Evolutionary conservation across 2,797 vertebrate genomes (phyloP).

Genomic region (Toxotes lorentzi): DNA sequence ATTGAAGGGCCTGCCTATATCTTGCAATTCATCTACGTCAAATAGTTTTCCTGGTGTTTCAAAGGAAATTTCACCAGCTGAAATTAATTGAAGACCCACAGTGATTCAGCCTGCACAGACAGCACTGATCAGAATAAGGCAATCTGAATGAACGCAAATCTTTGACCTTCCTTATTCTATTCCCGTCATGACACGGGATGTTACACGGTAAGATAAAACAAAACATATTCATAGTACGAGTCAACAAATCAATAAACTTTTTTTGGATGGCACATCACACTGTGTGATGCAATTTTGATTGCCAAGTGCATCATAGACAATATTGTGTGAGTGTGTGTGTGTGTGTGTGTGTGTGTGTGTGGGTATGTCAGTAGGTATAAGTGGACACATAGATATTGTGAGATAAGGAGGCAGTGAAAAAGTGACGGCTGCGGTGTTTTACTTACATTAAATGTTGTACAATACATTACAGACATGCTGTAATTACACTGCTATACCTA

Average conservation of each 20-base stretch:
- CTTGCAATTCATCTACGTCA: conserved; percentile 37
- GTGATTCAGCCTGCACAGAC: conserved; percentile 38
- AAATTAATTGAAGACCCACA: conserved; percentile 47
- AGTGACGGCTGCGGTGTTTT: conserved; percentile 62
- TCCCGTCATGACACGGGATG: conserved; percentile 20
- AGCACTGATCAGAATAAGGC: conserved; percentile 34
- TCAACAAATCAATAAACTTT: conserved; percentile 30
- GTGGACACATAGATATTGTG: conserved; percentile 51
- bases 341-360: conserved; percentile 21
- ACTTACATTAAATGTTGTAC: conserved; percentile 70
- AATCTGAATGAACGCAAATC: conserved; percentile 44
- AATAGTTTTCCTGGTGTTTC: conserved; percentile 33
- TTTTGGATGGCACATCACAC: conserved; percentile 57
- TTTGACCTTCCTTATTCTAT: conserved; percentile 21
- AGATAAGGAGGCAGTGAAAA: conserved; percentile 45
- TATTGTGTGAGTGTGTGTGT: conserved; percentile 25
- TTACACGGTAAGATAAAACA: conserved; percentile 28
- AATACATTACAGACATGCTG: conserved; percentile 59
- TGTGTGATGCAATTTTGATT: conserved; percentile 64
- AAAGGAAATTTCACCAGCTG: conserved; percentile 36
- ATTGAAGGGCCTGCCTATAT: conserved; percentile 40
- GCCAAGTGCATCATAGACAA: conserved; percentile 70
- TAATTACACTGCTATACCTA: conserved; percentile 68
- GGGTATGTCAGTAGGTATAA: conserved; percentile 40
- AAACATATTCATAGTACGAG: conserved; percentile 8